Base-by-base conservation (phyloP, 1,140 invertebrate genomes). In the Idris sp. region DNA sequence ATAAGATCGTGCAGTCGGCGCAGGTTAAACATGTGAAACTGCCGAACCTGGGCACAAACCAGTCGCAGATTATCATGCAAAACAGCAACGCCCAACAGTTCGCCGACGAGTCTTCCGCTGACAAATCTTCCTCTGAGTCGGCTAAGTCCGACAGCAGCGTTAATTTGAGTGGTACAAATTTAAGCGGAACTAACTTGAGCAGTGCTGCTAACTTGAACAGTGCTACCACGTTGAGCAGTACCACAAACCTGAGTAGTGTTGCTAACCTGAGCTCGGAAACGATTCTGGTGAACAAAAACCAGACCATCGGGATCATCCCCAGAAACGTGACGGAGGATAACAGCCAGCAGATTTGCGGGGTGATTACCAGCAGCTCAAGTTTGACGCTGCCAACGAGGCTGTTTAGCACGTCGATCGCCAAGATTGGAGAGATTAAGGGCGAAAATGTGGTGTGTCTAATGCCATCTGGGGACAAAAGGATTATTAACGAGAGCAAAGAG, bases 301-400 rank as follows among this genome's bases (percentile, higher is more conserved):
- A 80, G 6, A 72, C 83, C 2, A 83, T 86, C 14, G 81, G 80
- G 3, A 49, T 86, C 11, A 80, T 86, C 8, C 84, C 83, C 6
- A 62, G 84, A 4, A 84, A 79, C 49, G 80, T 84, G 4, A 36
- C 76, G 1, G 83, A 84, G 18, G 75, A 72, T 41, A 79, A 6
- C n/a, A n/a, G n/a, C 25, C 85, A 85, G 22, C 85, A 86, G 16
- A 82, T 86, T 33, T 87, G 85, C 49, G 83, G 86, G 0, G 86
- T 88, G 0, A 88, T 88, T 28, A 84, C 86, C 0, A 88, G 85
- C 43, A 87, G 85, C 72, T 83, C 85, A 0, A 84, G 82, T 43
- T 48, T 87, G 1, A 73, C 77, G 2, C 48, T 86, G 6, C 83
- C 85, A 0, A 76, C 85, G 19, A 76, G 86, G 33, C 44, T 88